Evolutionary conservation across 2,797 vertebrate species (phyloP).

Genomic region (Peromyscus eremicus): DNA sequence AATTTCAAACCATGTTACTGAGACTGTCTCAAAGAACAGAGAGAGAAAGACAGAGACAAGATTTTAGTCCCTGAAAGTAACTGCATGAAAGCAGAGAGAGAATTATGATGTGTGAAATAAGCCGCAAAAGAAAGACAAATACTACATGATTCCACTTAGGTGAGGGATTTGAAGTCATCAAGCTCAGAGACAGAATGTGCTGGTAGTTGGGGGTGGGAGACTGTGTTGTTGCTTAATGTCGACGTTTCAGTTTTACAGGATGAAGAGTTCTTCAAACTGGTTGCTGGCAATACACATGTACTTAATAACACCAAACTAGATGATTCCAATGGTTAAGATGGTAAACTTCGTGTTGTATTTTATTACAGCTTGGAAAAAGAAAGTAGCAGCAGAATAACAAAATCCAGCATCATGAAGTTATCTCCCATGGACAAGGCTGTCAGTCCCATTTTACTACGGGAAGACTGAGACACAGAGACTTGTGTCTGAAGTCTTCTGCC

Average conservation of each 20-base stretch:
- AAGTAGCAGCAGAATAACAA: neutral
- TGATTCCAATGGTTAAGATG: neutral
- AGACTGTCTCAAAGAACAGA: neutral
- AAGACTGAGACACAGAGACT: neutral
- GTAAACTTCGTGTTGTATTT: neutral
- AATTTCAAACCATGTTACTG: neutral
- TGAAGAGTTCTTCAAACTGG: neutral
- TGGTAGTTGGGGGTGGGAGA: neutral
- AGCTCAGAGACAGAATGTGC: neutral
- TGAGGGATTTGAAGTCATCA: neutral
- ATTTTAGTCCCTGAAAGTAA: slow-evolving; percentile 17
- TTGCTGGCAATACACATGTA: neutral
- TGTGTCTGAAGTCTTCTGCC: neutral
- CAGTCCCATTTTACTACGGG: neutral
- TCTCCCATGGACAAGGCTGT: neutral
- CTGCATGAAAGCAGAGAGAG: slow-evolving; percentile 20
- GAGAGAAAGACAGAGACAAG: neutral
- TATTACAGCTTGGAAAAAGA: neutral
- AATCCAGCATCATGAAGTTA: neutral
- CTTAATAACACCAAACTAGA: neutral
- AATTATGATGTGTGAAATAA: neutral
- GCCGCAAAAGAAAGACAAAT: neutral
- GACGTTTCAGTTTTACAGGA: neutral
- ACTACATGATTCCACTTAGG: neutral
- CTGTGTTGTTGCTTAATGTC: neutral